These are phyloP conservation scores for Dermatemys mawii DNA, from an alignment of 2,113 vertebrate species.

Conservation along the genomic window DNA sequence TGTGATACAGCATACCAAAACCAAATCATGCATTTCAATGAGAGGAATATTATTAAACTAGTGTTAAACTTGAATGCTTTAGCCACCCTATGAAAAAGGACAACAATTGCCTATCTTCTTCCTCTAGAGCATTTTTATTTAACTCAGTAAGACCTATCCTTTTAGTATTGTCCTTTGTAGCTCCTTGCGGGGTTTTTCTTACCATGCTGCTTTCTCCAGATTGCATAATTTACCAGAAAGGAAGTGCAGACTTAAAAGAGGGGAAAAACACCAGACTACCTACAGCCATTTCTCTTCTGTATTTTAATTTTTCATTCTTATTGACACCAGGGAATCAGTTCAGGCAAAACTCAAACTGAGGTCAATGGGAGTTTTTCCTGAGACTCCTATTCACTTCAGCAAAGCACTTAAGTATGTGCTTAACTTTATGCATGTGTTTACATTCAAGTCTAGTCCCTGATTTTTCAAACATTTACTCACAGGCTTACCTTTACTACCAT, in stretches of 20 bases:
- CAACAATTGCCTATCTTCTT: background rate
- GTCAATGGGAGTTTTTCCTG: background rate
- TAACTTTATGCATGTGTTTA: background rate
- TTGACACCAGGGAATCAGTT: background rate
- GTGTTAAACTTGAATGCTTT: background rate
- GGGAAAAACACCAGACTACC: background rate
- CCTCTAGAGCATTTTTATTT: slow-evolving; percentile 24
- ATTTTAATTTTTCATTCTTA: background rate
- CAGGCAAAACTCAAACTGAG: background rate
- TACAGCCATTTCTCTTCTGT: background rate
- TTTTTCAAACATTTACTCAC: background rate
- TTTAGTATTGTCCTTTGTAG: slow-evolving; percentile 18
- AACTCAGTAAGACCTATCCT: slow-evolving; percentile 18
- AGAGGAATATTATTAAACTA: background rate
- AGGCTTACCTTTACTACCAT: background rate
- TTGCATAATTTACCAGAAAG: slow-evolving; percentile 5
- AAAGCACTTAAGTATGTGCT: background rate
- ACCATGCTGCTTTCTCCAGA: background rate
- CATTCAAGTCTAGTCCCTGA: background rate
- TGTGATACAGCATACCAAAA: background rate
- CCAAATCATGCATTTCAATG: background rate
- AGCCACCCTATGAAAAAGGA: slow-evolving; percentile 20
- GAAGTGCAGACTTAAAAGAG: background rate
- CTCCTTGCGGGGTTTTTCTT: slow-evolving; percentile 13
- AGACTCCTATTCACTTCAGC: background rate